Percentiles rank a stretch among this genome's conserved stretches.
Evolutionary conservation across 2,888 invertebrate genomes (phyloP).

Genomic region (Agonopterix subpropinquella): DNA sequence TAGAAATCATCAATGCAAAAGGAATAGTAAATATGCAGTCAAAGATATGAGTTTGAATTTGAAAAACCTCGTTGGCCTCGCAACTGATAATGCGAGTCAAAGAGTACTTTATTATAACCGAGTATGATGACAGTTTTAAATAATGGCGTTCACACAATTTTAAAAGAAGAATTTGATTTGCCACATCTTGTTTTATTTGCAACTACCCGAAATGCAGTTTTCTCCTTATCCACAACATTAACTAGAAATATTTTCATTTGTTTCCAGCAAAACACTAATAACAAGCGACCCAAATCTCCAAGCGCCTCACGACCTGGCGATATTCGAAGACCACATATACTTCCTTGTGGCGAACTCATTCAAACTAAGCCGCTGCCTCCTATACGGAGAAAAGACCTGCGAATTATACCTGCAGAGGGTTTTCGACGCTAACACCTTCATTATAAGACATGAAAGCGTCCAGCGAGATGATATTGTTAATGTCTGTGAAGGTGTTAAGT

Average conservation of each 20-base stretch:
- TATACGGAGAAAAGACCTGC: conserved; percentile 71
- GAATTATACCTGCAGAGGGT: conserved; percentile 54
- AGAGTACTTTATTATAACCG: no score
- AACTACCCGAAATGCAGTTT: no score
- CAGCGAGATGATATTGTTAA: conserved; percentile 50
- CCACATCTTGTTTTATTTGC: conserved; percentile 16
- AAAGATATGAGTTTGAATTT: no score
- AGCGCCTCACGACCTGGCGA: conserved; percentile 79
- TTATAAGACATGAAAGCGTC: conserved; percentile 40
- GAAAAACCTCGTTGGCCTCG: conserved; percentile 17
- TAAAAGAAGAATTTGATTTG: conserved; percentile 14
- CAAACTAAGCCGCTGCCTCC: conserved; percentile 75
- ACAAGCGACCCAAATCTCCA: conserved; percentile 55
- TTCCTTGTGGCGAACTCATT: conserved; percentile 76
- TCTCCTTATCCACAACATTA: no score
- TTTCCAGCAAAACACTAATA: conserved; percentile 53
- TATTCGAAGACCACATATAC: conserved; percentile 87
- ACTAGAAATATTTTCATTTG: background rate
- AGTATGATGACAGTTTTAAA: conserved; percentile 29
- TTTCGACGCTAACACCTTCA: conserved; percentile 41
- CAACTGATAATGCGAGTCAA: conserved; percentile 31
- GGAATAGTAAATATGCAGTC: no score
- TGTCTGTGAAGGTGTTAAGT: conserved; percentile 61
- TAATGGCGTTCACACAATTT: conserved; percentile 22
- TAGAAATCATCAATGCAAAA: no score